Percentiles rank a stretch among this genome's conserved stretches.
Evolutionary conservation across 2,888 invertebrate species (phyloP).

Genomic region (Sarcophaga rosellei): DNA sequence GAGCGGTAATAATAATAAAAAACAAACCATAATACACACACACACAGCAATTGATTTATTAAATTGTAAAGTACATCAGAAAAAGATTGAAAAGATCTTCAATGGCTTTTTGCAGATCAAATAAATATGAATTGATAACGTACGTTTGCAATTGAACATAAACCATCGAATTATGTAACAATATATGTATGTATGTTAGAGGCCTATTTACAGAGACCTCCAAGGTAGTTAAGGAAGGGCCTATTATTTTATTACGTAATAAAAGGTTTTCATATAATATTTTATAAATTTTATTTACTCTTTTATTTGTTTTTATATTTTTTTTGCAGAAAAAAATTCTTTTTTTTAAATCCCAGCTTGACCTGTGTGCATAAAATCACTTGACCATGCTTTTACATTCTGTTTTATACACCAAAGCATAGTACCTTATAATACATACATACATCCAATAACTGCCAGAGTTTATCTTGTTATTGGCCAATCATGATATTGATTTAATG

Average conservation of each 20-base stretch:
- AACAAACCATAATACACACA: constrained; percentile 36
- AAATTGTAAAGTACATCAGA: neutral
- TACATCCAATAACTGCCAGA: constrained; percentile 11
- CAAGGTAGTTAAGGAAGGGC: neutral
- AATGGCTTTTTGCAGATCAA: neutral
- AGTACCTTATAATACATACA: too few relatives aligned
- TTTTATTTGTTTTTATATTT: neutral
- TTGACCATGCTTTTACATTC: neutral
- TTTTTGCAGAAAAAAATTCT: neutral
- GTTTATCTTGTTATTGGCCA: constrained; percentile 63
- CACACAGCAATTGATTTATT: constrained; percentile 47
- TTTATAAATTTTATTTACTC: neutral
- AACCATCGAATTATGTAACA: neutral
- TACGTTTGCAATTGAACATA: neutral
- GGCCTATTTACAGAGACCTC: constrained; percentile 34
- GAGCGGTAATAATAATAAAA: constrained; percentile 54
- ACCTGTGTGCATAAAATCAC: neutral
- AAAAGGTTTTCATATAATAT: neutral
- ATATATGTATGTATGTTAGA: neutral
- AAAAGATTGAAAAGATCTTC: neutral
- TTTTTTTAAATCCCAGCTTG: too few relatives aligned
- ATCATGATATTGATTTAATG: constrained; percentile 67
- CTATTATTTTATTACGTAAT: neutral
- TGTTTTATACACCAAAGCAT: neutral
- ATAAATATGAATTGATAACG: constrained; percentile 31